Percentiles rank a stretch among this genome's conserved stretches.
Evolutionary conservation across 2,888 invertebrate species (phyloP).

Genomic region (Eristalis intricaria): DNA sequence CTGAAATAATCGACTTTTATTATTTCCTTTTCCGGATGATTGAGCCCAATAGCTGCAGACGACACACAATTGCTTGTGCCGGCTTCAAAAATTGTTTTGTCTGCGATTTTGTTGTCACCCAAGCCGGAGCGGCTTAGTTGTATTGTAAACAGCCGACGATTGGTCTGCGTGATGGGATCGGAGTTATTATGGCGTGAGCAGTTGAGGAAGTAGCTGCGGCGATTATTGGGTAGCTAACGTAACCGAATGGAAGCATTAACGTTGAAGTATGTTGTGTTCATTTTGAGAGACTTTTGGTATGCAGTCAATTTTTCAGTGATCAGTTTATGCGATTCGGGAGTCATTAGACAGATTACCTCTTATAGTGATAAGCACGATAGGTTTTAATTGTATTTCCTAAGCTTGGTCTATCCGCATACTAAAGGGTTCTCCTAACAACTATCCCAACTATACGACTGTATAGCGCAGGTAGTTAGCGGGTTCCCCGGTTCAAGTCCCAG

Average conservation of each 20-base stretch:
- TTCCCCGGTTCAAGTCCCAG: no score
- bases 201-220: neutral
- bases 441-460: no score
- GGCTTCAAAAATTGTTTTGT: neutral
- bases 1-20: slow-evolving; percentile 9
- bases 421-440: no score
- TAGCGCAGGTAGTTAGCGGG: no score
- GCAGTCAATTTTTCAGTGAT: neutral
- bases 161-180: neutral
- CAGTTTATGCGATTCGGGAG: no score
- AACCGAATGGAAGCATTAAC: neutral
- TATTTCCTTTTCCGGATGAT: neutral
- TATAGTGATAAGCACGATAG: neutral
- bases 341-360: neutral
- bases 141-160: neutral
- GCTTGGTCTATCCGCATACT: no score
- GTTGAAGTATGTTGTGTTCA: neutral
- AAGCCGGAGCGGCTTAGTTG: slow-evolving; percentile 1
- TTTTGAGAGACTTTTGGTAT: neutral
- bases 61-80: neutral
- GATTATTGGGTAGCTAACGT: neutral
- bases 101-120: slow-evolving; percentile 7
- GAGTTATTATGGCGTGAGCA: neutral
- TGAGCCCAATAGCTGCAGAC: neutral
- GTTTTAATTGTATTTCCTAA: neutral